Percentiles rank a stretch among this genome's conserved stretches.
Evolutionary conservation across 2,113 vertebrate genomes (phyloP).

Genomic region (Chamaea fasciata): DNA sequence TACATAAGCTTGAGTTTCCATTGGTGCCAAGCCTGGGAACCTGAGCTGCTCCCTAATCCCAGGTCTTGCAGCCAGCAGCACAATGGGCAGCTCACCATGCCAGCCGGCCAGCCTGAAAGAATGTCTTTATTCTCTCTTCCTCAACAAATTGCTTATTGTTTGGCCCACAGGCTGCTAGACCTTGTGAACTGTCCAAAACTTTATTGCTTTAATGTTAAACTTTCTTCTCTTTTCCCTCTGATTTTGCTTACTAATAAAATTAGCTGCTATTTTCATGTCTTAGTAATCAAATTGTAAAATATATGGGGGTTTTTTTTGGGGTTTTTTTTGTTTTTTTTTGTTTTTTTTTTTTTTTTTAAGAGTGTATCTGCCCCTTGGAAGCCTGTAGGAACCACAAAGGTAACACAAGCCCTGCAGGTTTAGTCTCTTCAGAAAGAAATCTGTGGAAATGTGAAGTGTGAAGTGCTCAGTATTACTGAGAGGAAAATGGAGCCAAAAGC

Average conservation of each 20-base stretch:
- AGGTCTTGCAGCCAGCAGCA: slow-evolving; percentile 36
- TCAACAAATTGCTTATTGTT: slow-evolving; percentile 60
- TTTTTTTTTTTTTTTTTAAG: neutral
- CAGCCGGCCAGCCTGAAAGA: slow-evolving; percentile 44
- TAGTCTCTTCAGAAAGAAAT: neutral
- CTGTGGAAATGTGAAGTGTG: neutral
- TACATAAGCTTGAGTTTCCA: slow-evolving; percentile 50
- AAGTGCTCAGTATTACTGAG: neutral
- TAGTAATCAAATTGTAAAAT: neutral
- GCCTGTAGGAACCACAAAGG: neutral
- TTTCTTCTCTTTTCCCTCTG: neutral
- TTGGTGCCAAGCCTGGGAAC: slow-evolving; percentile 64
- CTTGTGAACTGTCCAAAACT: slow-evolving; percentile 39
- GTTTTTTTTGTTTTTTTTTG: neutral
- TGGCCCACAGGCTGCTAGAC: slow-evolving; percentile 24
- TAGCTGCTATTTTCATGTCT: neutral
- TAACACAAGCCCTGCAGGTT: neutral
- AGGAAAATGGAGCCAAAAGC: neutral
- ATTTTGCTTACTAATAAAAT: neutral
- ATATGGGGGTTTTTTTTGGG: too few relatives aligned
- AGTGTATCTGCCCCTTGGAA: neutral
- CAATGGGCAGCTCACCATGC: slow-evolving; percentile 57
- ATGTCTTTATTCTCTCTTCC: slow-evolving; percentile 51
- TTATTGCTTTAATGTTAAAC: neutral
- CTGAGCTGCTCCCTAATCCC: slow-evolving; percentile 54